A percentile compares a stretch with the other conserved stretches of the same genome.
phyloP scores from a whole-genome alignment of 2,888 invertebrate species.

The Lasioglossum pauxillum region DNA sequence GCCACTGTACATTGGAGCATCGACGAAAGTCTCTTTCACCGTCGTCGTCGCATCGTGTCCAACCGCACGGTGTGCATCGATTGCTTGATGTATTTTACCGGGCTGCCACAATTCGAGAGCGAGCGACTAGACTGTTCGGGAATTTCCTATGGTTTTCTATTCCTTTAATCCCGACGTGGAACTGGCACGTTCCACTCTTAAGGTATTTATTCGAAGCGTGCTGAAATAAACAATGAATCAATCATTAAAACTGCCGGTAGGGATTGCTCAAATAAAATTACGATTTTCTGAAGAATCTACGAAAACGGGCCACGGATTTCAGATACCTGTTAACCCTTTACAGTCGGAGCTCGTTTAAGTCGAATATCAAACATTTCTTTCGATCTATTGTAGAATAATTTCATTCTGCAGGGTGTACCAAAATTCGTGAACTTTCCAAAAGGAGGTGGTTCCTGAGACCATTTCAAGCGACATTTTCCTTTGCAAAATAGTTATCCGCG shows the following conservation, averaged over 20 bases:
- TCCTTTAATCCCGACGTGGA: background rate
- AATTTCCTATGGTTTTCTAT: slow-evolving; percentile 11
- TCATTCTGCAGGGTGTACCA: no score
- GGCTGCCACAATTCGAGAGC: slow-evolving; percentile 28
- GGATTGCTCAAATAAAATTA: background rate
- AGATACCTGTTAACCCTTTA: no score
- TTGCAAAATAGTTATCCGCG: no score
- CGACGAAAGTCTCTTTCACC: slow-evolving; percentile 46
- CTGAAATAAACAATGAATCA: background rate
- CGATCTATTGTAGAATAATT: no score
- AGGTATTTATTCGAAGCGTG: background rate
- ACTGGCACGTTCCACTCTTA: background rate
- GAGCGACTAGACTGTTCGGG: background rate
- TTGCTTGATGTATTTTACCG: slow-evolving; percentile 17
- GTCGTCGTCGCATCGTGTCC: background rate
- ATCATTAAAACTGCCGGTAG: background rate
- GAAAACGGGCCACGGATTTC: background rate
- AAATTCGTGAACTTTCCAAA: no score
- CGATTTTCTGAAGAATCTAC: background rate
- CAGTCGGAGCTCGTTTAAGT: no score
- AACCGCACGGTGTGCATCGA: background rate
- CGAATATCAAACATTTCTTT: no score
- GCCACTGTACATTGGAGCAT: slow-evolving; percentile 21
- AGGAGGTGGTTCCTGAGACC: no score
- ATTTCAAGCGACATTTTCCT: no score